A percentile compares a stretch with the other conserved stretches of the same genome.
Conservation (phyloP, 1,140 invertebrate species). For the Vanessa tameamea region DNA sequence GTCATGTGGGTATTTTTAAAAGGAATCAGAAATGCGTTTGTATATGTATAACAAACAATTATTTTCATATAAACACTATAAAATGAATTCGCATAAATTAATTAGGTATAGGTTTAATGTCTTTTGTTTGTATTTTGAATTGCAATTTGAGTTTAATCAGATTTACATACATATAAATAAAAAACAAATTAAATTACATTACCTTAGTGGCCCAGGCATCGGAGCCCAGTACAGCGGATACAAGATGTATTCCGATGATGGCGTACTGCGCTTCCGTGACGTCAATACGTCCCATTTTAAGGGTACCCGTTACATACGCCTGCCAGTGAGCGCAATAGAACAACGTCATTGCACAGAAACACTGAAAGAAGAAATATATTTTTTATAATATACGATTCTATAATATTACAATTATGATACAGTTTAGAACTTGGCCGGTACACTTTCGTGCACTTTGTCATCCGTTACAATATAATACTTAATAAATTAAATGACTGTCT, state of each 20-base stretch:
- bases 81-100: too few relatives aligned
- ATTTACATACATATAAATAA: not conserved
- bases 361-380: constrained; percentile 78
- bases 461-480: too few relatives aligned
- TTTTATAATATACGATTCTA: too few relatives aligned
- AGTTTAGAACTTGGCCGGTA: too few relatives aligned
- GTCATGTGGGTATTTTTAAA: constrained; percentile 70
- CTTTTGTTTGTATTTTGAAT: not conserved
- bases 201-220: constrained; percentile 88
- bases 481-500: too few relatives aligned
- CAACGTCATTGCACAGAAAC: constrained; percentile 94
- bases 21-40: not conserved
- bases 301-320: constrained; percentile 96
- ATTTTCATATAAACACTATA: too few relatives aligned
- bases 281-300: constrained; percentile 97
- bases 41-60: too few relatives aligned
- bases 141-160: not conserved
- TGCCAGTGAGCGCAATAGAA: constrained; percentile 99
- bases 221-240: constrained; percentile 93
- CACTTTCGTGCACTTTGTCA: too few relatives aligned
- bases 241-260: constrained; percentile 93
- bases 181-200: constrained; percentile 49
- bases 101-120: not conserved
- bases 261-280: constrained; percentile 98
- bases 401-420: too few relatives aligned